A percentile compares a stretch with the other conserved stretches of the same genome.
Conservation (phyloP, 1,140 invertebrate genomes). For the Plodia interpunctella region DNA sequence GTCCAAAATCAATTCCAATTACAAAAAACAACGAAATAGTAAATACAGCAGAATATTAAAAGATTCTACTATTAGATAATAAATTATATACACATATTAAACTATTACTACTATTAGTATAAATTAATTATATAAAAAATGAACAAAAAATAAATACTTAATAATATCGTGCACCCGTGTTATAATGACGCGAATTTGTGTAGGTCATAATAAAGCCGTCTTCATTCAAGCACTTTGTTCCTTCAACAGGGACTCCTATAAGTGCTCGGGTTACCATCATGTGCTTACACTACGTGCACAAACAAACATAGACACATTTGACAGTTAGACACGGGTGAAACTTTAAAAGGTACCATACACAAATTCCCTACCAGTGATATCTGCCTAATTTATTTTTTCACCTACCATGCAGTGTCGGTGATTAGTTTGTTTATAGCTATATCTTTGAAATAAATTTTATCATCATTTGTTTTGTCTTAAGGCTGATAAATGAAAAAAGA, state of each 20-base stretch:
- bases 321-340: slow-evolving; percentile 70
- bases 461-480: background rate
- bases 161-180: background rate
- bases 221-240: background rate
- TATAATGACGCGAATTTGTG: slow-evolving; percentile 67
- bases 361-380: slow-evolving; percentile 66
- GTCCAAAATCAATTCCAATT: too few species aligned
- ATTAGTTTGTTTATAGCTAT: slow-evolving; percentile 22
- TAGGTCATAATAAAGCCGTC: slow-evolving; percentile 70
- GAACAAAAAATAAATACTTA: background rate
- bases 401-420: slow-evolving; percentile 64
- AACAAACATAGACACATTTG: slow-evolving; percentile 54
- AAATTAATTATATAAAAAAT: background rate
- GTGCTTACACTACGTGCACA: slow-evolving; percentile 59
- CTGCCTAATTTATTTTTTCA: slow-evolving; percentile 30
- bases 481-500: too few species aligned
- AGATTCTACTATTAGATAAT: too few species aligned
- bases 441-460: too few species aligned
- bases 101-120: too few species aligned
- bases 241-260: background rate
- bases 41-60: too few species aligned
- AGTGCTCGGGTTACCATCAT: slow-evolving; percentile 36
- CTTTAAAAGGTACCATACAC: slow-evolving; percentile 76
- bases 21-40: too few species aligned
- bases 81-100: too few species aligned